These are phyloP conservation scores for Nymphicus hollandicus DNA, from an alignment of 2,113 vertebrate species.

Conservation along the genomic window DNA sequence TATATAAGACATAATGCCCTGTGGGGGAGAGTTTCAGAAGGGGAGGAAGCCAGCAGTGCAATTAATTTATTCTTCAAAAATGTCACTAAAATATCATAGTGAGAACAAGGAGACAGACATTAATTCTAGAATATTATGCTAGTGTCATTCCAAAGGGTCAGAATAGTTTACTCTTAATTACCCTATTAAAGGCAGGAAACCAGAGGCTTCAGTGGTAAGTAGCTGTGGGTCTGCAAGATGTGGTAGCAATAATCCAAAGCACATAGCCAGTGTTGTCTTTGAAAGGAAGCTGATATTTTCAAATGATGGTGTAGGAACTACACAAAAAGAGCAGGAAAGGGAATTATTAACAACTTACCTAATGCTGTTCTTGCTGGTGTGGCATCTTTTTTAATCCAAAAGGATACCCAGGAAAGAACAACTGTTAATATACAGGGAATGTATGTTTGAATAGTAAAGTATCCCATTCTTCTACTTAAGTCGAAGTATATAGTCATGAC, in stretches of 20 bases:
- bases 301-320: not conserved
- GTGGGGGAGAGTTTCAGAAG: not conserved
- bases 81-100: not conserved
- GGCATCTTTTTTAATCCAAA: conserved; percentile 98
- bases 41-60: not conserved
- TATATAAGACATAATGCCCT: not conserved
- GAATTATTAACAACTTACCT: conserved; percentile 74
- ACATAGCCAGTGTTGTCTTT: not conserved
- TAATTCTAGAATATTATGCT: not conserved
- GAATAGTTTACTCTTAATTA: not conserved
- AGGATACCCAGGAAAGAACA: conserved; percentile 96
- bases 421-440: conserved; percentile 97
- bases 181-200: not conserved
- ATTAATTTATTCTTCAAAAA: conserved; percentile 19
- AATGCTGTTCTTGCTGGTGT: conserved; percentile 94
- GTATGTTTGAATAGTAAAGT: conserved; percentile 98
- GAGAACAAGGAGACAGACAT: not conserved
- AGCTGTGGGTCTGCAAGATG: not conserved
- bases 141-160: not conserved
- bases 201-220: not conserved
- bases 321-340: not conserved
- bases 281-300: not conserved
- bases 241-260: not conserved
- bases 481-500: conserved; percentile 98
- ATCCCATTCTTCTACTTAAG: conserved; percentile 94